Conservation (phyloP, 2,113 vertebrate genomes). For the Tricholaema leucomelas region DNA sequence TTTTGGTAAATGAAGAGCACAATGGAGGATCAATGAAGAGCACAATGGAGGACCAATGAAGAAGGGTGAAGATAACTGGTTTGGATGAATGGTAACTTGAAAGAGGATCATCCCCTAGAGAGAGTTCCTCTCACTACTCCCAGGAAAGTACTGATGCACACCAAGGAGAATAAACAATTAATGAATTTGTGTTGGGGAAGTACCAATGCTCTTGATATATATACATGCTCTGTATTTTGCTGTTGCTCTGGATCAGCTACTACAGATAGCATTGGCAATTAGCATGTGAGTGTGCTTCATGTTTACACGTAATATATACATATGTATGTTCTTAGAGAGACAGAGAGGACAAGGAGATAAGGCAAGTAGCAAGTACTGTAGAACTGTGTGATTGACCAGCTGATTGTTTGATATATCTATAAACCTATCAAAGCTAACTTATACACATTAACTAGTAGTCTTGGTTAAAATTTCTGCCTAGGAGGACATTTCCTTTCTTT, state of each 20-base stretch:
- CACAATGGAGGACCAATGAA: accelerated
- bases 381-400: neutral
- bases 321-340: accelerated
- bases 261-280: neutral
- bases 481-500: neutral
- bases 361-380: accelerated
- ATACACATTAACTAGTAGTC: neutral
- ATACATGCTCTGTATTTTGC: no score
- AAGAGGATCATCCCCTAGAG: accelerated
- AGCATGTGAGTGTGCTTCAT: neutral
- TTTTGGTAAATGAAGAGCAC: neutral
- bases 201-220: neutral
- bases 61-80: neutral
- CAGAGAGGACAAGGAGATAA: neutral
- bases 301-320: neutral
- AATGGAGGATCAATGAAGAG: accelerated
- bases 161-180: neutral
- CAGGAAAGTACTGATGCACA: neutral
- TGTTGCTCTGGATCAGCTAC: neutral
- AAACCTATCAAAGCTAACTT: neutral
- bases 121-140: accelerated
- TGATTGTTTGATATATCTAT: neutral
- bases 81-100: neutral
- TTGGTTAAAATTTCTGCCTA: neutral
- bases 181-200: neutral